Base-by-base conservation (phyloP, 2,797 vertebrate genomes). In the Rhabdomys pumilio region DNA sequence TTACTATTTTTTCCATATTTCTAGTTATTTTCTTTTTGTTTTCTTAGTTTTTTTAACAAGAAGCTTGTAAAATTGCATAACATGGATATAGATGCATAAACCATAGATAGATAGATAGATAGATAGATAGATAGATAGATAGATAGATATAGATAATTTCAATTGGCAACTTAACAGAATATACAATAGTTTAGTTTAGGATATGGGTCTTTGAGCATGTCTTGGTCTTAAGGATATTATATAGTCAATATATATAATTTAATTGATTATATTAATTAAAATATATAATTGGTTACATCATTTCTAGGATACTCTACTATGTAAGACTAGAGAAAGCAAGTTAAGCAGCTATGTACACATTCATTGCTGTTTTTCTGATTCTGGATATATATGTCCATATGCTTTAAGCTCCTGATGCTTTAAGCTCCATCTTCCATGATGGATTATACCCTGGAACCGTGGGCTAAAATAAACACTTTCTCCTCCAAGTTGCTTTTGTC, bases 21-120 rank as follows among this genome's bases (percentile, higher is more conserved):
- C 75, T 53, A 34, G 44, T 87, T 65, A 19, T 17, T 83, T 95
- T 94, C 61, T 73, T 80, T 81, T 5, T 17, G 67, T 15, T 83
- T 95, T 93, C 76, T 65, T 80, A 72, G 6, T 11, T 65, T 94
- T 73, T 90, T 69, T n/a, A 65, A 69, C 44, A 69, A 50, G 57
- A 81, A 72, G 19, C 29, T 65, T 89, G 6, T 12, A 82, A 17
- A 84, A 19, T 92, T 50, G 80, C 61, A 76, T 15, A 44, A 13
- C 10, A 1, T 47, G 73, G 17, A 72, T 65, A 59, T 10, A 76
- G 59, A 50, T 14, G 72, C 6, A 86, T 50, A 50, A 67, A 69
- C 26, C 1, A 38, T 38, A 81, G 31, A 10, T 29, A 83, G 38
- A 61, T 57, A 57, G 34, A 81, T 57, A 80, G 7, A 80, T n/a